Evolutionary conservation across 2,797 vertebrate species (phyloP), one percentile per base, ranked within the genome.

Genomic region (Cyclura pinguis): DNA sequence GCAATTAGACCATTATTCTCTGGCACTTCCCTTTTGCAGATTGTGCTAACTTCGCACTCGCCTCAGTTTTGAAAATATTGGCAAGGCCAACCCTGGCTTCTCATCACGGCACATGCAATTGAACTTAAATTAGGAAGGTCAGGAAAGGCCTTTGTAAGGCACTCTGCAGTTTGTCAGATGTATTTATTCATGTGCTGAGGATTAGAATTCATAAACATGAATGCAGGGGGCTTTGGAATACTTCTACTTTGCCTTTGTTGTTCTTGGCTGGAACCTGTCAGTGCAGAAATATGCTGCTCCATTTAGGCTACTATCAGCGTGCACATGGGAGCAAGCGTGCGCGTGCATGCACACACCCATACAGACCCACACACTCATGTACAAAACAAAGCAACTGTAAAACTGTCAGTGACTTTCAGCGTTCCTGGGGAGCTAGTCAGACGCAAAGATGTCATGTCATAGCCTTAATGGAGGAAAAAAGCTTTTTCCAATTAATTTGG

Each of bases 121-220:
- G 97, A 97, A 97, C 96, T 98, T 95, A 96, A 97, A 97, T 98
- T 98, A 97, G 92, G 92, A 97, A 96, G 96, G 96, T 97, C 97
- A 97, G 93, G 93, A 96, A 96, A 95, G 95, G 93, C 94, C 93
- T 96, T 95, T 96, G 90, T 95, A 92, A 95, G 93, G 95, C 96
- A 96, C 94, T 97, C 97, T 98, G 97, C 96, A 97, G 96, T 98
- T 97, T 97, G 97, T 98, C 98, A 98, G 93, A 97, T 95, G 89
- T 97, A 97, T 98, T 98, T 98, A 96, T 98, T 97, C 97, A 98
- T 98, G 97, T 98, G 97, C 93, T 97, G 96, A 96, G 96, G 95
- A 97, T 98, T 98, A 98, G 96, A 97, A 97, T 98, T 97, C 95
- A 97, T 97, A 98, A 97, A 98, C 96, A 97, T 97, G 97, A 84